Conservation (phyloP, 2,797 vertebrate genomes). For the Spizella passerina region DNA sequence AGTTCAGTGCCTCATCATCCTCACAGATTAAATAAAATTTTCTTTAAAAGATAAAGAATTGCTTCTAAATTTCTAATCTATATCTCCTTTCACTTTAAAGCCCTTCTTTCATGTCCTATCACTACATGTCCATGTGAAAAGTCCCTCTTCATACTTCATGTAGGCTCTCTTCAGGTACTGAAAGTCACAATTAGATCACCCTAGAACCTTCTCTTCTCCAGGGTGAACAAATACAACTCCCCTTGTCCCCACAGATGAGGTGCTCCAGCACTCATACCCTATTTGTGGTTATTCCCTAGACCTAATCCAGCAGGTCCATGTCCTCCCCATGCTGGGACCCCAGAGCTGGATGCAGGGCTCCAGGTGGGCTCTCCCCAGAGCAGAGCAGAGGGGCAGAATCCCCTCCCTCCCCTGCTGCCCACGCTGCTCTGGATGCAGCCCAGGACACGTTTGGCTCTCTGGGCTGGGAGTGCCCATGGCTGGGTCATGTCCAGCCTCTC, state of each 20-base stretch:
- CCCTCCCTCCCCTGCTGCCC: neutral
- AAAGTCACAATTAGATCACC: neutral
- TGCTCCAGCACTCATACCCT: neutral
- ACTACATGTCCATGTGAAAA: neutral
- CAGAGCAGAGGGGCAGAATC: neutral
- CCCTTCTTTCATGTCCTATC: neutral
- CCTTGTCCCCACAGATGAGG: fast-evolving
- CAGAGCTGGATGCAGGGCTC: neutral
- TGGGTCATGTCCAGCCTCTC: neutral
- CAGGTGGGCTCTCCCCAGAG: neutral
- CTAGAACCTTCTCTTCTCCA: neutral
- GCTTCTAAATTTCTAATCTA: neutral
- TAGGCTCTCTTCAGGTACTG: neutral
- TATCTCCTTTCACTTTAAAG: neutral
- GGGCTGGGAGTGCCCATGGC: neutral
- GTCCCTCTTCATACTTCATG: neutral
- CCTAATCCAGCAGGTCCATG: fast-evolving
- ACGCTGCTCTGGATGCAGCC: neutral
- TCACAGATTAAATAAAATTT: neutral
- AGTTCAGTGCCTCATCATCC: neutral
- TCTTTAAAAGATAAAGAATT: neutral
- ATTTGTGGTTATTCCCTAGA: neutral
- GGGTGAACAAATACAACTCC: neutral
- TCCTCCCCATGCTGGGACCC: fast-evolving
- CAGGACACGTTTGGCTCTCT: neutral